Conservation (phyloP, 2,888 invertebrate species). For the Xestia xanthographa region DNA sequence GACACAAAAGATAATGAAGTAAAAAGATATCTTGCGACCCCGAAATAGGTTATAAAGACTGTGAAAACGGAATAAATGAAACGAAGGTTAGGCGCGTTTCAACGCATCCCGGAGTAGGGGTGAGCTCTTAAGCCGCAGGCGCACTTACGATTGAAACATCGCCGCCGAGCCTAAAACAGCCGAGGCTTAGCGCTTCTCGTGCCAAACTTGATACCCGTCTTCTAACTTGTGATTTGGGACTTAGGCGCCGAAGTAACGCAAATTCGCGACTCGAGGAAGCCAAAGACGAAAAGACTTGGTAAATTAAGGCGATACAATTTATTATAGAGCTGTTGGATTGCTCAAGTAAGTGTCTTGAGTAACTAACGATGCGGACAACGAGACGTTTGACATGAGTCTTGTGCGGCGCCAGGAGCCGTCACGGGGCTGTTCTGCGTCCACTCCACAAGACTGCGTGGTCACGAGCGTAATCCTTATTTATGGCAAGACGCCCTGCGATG, state of each 20-base stretch:
- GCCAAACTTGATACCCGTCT: slow-evolving; percentile 85
- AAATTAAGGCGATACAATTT: slow-evolving; percentile 75
- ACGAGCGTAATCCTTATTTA: slow-evolving; percentile 89
- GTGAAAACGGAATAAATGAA: slow-evolving; percentile 82
- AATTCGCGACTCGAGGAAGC: slow-evolving; percentile 81
- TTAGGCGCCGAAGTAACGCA: slow-evolving; percentile 88
- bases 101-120: slow-evolving; percentile 76
- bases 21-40: slow-evolving; percentile 31
- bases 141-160: slow-evolving; percentile 86
- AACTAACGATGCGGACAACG: slow-evolving; percentile 77
- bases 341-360: slow-evolving; percentile 66
- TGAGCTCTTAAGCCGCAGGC: slow-evolving; percentile 85
- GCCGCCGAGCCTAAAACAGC: slow-evolving; percentile 84
- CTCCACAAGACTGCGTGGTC: slow-evolving; percentile 88
- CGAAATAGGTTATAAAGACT: slow-evolving; percentile 70
- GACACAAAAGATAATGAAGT: background rate
- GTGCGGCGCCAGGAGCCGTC: slow-evolving; percentile 76
- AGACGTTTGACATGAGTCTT: slow-evolving; percentile 81
- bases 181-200: slow-evolving; percentile 86
- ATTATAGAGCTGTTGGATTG: slow-evolving; percentile 68
- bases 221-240: slow-evolving; percentile 87
- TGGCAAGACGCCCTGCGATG: slow-evolving; percentile 88
- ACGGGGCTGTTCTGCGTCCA: slow-evolving; percentile 80
- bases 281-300: slow-evolving; percentile 70
- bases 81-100: slow-evolving; percentile 86